Base-by-base conservation (phyloP, 2,888 invertebrate genomes). In the Cephus runcator region DNA sequence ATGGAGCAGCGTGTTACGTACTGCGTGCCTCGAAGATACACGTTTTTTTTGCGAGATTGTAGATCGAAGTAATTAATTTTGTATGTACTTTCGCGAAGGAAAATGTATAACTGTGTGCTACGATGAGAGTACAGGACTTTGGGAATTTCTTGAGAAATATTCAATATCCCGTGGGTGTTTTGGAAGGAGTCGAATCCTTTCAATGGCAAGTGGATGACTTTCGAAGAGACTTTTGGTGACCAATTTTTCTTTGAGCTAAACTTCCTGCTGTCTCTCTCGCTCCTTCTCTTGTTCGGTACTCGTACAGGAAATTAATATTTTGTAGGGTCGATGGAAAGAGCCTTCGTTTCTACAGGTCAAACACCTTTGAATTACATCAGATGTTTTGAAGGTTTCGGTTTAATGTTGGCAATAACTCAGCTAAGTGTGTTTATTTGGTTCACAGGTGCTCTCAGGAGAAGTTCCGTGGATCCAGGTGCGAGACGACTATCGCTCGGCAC, bases 401-500 rank as follows among this genome's bases (percentile, higher is more conserved):
- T 56, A 56, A 56, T 2, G 56, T 23, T 56, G 56, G 9, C 2
- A 23, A 23, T 56, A 56, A 56, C 56, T 56, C 9, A 23, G 56
- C 56, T 56, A 56, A 56, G 23, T 56, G 23, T 86, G 86, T 82
- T 87, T 84, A 81, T 90, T 89, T 12, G 56, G 23, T 56, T 23
- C 56, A 56, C 92, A 97, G 97, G 97, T 92, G 96, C 96, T 79
- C 94, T 96, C 87, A 94, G 97, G 81, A 94, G 96, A 82, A 94
- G 95, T 80, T 95, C 96, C 31, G 92, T 95, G 84, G 97, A 97
- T 88, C 94, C 96, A 76, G 96, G 96, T 86, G 94, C 95, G 86
- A 93, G 97, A 83, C 94, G 97, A 81, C 94, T 96, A 80, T 97
- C 97, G 4, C 93, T 97, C 81, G 97, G 97, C 80, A 93, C 95